phyloP scores from a whole-genome alignment of 2,888 invertebrate genomes.

The Drosophila nr. perissopoda region DNA sequence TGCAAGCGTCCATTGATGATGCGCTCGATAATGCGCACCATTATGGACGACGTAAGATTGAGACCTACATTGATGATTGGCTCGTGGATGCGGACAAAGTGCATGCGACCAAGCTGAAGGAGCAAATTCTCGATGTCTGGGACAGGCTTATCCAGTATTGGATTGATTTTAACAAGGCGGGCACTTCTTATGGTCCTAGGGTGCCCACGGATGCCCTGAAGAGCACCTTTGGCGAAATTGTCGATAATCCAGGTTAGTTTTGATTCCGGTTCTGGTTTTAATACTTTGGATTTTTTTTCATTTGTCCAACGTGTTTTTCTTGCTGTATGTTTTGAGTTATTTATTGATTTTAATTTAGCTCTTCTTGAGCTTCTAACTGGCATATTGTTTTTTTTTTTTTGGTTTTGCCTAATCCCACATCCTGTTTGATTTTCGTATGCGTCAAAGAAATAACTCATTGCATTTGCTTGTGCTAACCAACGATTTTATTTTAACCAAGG shows the following conservation, averaged over 20 bases:
- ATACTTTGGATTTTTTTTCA: constrained; percentile 25
- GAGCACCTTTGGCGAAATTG: constrained; percentile 89
- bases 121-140: constrained; percentile 96
- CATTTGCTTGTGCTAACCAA: constrained; percentile 82
- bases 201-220: constrained; percentile 90
- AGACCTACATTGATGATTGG: constrained; percentile 92
- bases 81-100: constrained; percentile 92
- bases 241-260: constrained; percentile 90
- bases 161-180: constrained; percentile 89
- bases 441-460: constrained; percentile 72
- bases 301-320: constrained; percentile 35
- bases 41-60: constrained; percentile 96
- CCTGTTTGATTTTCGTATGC: constrained; percentile 45
- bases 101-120: constrained; percentile 93
- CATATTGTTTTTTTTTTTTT: constrained; percentile 21
- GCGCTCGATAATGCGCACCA: constrained; percentile 96
- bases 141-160: constrained; percentile 96
- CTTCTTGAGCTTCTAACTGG: constrained; percentile 10
- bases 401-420: constrained; percentile 39
- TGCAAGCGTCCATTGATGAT: constrained; percentile 90
- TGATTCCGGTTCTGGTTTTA: neutral
- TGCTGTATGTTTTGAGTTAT: constrained; percentile 39
- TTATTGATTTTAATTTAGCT: constrained; percentile 20
- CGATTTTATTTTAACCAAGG: constrained; percentile 84
- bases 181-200: constrained; percentile 88